Evolutionary conservation across 2,888 invertebrate species (phyloP).

Genomic region (Digitonthophagus gazella): DNA sequence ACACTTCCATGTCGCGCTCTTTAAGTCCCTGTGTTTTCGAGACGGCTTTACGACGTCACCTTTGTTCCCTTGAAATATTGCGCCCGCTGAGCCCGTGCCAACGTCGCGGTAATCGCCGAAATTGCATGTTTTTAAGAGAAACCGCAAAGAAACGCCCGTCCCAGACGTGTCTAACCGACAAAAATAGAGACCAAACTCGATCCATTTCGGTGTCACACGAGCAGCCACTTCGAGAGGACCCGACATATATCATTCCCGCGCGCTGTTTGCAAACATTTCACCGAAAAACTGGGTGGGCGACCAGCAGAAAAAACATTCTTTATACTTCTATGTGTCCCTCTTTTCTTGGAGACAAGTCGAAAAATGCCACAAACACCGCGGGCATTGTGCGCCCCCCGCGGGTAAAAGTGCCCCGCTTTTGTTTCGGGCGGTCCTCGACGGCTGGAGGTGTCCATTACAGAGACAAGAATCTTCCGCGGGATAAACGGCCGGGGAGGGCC

Average conservation of each 20-base stretch:
- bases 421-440: constrained; percentile 4
- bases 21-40: neutral
- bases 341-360: neutral
- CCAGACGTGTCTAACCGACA: neutral
- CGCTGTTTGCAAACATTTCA: neutral
- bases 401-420: constrained; percentile 13
- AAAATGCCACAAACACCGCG: constrained; percentile 2
- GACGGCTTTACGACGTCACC: neutral
- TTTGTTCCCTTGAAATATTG: neutral
- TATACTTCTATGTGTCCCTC: neutral
- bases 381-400: constrained; percentile 2
- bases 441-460: constrained; percentile 12
- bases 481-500: neutral
- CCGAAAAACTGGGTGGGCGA: neutral
- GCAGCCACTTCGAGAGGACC: neutral
- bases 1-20: neutral
- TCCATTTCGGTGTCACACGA: neutral
- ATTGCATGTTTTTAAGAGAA: neutral
- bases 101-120: neutral
- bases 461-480: constrained; percentile 13
- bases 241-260: neutral
- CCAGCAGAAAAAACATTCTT: neutral
- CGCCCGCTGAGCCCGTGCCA: neutral
- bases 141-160: neutral
- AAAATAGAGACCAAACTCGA: neutral